Evolutionary conservation across 2,888 invertebrate genomes (phyloP).

Genomic region (Ecdyonurus torrentis): DNA sequence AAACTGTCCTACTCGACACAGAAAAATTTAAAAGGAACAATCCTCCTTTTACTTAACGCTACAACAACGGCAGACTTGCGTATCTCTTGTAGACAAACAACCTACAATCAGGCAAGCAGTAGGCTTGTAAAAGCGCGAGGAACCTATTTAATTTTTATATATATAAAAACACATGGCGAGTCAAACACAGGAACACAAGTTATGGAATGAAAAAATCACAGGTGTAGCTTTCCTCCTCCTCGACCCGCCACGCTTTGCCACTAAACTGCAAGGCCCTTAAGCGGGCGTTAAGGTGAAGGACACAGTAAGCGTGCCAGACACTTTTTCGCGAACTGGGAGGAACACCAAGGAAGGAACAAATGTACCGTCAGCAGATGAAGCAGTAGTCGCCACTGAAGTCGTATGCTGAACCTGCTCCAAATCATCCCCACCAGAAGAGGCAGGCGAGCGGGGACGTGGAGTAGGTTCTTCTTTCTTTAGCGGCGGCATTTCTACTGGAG

Average conservation of each 20-base stretch:
- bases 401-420: background rate
- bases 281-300: constrained; percentile 90
- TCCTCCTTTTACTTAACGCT: background rate
- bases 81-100: constrained; percentile 7
- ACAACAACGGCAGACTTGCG: constrained; percentile 1
- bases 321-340: constrained; percentile 78
- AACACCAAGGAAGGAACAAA: constrained; percentile 86
- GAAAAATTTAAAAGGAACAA: background rate
- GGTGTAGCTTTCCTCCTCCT: constrained; percentile 31
- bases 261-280: constrained; percentile 30
- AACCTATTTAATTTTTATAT: background rate
- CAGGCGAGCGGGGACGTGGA: background rate
- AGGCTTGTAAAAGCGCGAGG: background rate
- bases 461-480: background rate
- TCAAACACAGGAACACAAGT: background rate
- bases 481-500: background rate
- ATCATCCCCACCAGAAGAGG: background rate
- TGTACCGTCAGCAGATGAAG: constrained; percentile 26
- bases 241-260: constrained; percentile 8
- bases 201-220: constrained; percentile 25
- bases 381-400: background rate
- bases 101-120: constrained; percentile 9
- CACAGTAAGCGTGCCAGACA: constrained; percentile 71
- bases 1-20: background rate
- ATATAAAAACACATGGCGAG: background rate